A percentile compares a stretch with the other conserved stretches of the same genome.
phyloP scores from a whole-genome alignment of 2,797 vertebrate species.

The Myotis myotis region DNA sequence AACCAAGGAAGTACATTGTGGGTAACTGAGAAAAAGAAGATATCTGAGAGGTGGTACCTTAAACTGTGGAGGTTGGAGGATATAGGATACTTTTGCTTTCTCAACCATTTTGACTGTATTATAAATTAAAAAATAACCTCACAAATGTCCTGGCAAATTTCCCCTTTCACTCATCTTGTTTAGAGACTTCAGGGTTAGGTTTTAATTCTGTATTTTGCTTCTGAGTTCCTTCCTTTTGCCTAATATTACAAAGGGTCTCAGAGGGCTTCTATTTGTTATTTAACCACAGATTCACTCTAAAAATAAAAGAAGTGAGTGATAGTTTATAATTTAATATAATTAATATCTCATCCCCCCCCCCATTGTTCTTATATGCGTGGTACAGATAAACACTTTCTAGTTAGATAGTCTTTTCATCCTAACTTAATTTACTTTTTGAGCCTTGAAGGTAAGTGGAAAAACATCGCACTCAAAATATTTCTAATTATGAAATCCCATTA shows the following conservation, averaged over 20 bases:
- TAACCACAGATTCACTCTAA: slow-evolving; percentile 18
- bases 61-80: background rate
- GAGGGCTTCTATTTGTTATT: slow-evolving; percentile 12
- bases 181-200: background rate
- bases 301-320: background rate
- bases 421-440: slow-evolving; percentile 23
- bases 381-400: background rate
- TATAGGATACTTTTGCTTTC: background rate
- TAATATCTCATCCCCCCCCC: background rate
- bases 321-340: slow-evolving; percentile 4
- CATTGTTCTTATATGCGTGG: background rate
- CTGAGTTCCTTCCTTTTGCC: slow-evolving; percentile 3
- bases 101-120: slow-evolving; percentile 27
- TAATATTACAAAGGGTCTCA: slow-evolving; percentile 17
- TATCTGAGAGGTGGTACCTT: background rate
- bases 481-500: slow-evolving; percentile 9
- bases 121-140: background rate
- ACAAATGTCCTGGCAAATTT: background rate
- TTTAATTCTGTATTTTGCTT: slow-evolving; percentile 1
- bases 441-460: background rate
- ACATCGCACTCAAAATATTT: background rate
- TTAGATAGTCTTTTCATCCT: background rate
- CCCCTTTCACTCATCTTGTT: slow-evolving; percentile 28
- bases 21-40: background rate
- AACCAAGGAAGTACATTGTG: background rate